A percentile compares a stretch with the other conserved stretches of the same genome.
These are phyloP conservation scores for Thereva nobilitata DNA, from an alignment of 2,888 invertebrate genomes.

Conservation along the genomic window DNA sequence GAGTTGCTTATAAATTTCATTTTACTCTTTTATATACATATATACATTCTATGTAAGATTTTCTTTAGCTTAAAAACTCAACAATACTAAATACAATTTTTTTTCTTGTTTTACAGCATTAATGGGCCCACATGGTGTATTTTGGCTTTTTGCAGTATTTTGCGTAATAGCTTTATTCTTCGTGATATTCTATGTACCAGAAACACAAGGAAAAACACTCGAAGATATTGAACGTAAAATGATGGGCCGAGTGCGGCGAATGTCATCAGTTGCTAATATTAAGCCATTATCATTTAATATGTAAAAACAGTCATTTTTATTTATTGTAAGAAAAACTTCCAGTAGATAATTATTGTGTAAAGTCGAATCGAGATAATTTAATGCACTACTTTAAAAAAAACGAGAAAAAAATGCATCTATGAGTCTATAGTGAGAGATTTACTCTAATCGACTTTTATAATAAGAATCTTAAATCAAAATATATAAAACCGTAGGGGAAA, in stretches of 20 bases:
- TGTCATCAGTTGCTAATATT: slow-evolving; percentile 84
- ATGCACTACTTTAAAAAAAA: no score
- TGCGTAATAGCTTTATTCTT: slow-evolving; percentile 76
- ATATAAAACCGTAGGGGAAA: not conserved
- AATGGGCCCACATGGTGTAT: slow-evolving; percentile 72
- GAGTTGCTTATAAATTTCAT: slow-evolving; percentile 24
- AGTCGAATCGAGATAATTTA: not conserved
- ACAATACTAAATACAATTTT: slow-evolving; percentile 4
- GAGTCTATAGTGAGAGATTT: no score
- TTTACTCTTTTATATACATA: no score
- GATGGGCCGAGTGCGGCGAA: slow-evolving; percentile 62
- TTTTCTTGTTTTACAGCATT: slow-evolving; percentile 50
- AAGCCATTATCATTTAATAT: slow-evolving; percentile 72
- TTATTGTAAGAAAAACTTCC: no score
- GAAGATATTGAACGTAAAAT: slow-evolving; percentile 89
- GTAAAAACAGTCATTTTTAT: slow-evolving; percentile 43
- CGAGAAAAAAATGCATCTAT: no score
- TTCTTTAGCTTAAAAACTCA: no score
- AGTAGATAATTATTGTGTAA: not conserved
- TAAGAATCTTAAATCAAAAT: no score
- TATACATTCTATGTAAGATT: no score
- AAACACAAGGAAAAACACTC: slow-evolving; percentile 88
- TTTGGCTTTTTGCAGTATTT: slow-evolving; percentile 79
- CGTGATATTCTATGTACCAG: slow-evolving; percentile 83
- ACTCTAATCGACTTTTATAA: no score